Evolutionary conservation across 2,888 invertebrate species (phyloP), one percentile per base, ranked within the genome.

Genomic region (Microdon myrmicae): DNA sequence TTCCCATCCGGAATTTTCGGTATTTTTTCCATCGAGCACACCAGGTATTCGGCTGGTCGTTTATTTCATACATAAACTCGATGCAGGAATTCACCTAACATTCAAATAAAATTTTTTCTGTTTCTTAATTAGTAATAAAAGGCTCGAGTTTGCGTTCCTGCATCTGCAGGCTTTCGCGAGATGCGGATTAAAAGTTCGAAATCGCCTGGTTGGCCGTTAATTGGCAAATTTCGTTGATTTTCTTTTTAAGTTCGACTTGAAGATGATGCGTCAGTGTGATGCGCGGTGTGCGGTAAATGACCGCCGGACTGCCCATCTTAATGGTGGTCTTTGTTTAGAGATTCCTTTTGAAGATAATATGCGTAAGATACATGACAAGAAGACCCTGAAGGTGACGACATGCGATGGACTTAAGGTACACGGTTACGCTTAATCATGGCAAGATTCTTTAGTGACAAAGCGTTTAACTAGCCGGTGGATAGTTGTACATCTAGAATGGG

Each of bases 61-160:
- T 64, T 64, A 64, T 64, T 64, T 64, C 58, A 64, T 58, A 64
- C 53, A 58, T 53, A 58, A 64, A 64, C 58, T 51, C 58, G 64
- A 43, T 14, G 45, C 51, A 47, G 66, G 66, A 66, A 66, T 66
- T 45, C 54, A 16, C 59, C 59, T 59, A 66, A 66, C 66, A 66
- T 66, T 58, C 66, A 66, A 66, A 58, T 58, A 59, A 66, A 59
- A 66, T 66, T 59, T 66, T 59, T 66, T 53, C 59, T 47, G 48
- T 48, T 66, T 58, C 66, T 66, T 66, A 58, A 66, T 66, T 66
- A 66, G 66, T 66, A 66, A 66, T 64, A 58, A 64, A 64, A 64
- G 64, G 64, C 58, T 56, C 35, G 49, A 3, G 3, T 8, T 22
- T 10, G 7, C 6, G 4, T 31, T 9, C 10, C 37, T 43, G n/a